A percentile compares a stretch with the other conserved stretches of the same genome.
These are phyloP conservation scores for Nasonia giraulti DNA, from an alignment of 1,140 invertebrate genomes.

Conservation along the genomic window DNA sequence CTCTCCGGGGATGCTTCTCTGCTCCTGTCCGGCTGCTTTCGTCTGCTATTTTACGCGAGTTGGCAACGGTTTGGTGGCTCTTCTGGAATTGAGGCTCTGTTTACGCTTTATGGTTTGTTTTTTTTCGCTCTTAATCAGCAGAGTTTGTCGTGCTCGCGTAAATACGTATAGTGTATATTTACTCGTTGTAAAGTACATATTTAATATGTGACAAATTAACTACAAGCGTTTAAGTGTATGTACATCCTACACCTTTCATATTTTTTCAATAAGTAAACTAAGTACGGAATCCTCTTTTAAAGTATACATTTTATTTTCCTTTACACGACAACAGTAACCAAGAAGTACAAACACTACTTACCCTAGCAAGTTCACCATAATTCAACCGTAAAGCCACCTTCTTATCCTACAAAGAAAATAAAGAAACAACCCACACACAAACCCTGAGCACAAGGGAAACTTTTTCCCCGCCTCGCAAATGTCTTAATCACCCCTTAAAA, in stretches of 20 bases:
- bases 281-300: too few relatives aligned
- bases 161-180: background rate
- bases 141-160: background rate
- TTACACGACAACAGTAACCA: too few relatives aligned
- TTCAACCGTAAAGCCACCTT: background rate
- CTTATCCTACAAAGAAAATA: background rate
- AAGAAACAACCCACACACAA: background rate
- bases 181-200: background rate
- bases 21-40: background rate
- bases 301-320: too few relatives aligned
- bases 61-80: background rate
- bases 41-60: background rate
- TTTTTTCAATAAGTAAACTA: too few relatives aligned
- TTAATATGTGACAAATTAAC: too few relatives aligned
- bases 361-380: too few relatives aligned
- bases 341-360: too few relatives aligned
- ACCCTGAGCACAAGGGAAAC: background rate
- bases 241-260: too few relatives aligned
- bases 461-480: background rate
- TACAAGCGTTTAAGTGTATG: too few relatives aligned
- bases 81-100: background rate
- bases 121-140: background rate
- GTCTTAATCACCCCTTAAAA: conserved; percentile 3
- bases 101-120: background rate
- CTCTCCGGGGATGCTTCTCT: background rate